Conservation (phyloP, 2,113 vertebrate species). For the Lepus europaeus region DNA sequence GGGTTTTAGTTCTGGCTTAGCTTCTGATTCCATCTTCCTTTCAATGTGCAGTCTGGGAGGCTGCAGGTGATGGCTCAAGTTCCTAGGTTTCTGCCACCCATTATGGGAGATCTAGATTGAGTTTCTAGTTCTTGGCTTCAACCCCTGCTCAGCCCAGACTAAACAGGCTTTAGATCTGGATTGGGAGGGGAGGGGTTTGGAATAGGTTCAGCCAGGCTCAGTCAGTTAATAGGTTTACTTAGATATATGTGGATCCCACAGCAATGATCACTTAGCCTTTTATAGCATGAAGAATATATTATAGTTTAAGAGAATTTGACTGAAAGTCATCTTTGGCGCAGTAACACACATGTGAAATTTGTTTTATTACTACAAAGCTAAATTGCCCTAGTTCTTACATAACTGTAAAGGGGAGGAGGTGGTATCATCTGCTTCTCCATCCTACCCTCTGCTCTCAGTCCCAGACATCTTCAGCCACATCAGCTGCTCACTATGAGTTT, state of each 20-base stretch:
- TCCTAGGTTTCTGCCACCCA: no score
- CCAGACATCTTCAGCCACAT: neutral
- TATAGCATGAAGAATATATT: neutral
- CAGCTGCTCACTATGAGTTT: fast-evolving
- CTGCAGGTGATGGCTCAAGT: no score
- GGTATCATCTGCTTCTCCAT: neutral
- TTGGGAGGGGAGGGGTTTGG: no score
- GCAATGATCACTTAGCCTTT: neutral
- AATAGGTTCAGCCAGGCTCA: neutral
- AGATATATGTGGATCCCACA: neutral
- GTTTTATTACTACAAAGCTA: neutral
- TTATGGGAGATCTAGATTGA: no score
- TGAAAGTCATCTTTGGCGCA: neutral
- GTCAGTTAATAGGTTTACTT: neutral
- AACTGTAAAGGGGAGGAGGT: neutral
- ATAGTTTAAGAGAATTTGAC: neutral
- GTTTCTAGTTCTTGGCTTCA: no score
- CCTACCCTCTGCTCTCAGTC: neutral
- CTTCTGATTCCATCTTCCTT: no score
- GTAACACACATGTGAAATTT: neutral
- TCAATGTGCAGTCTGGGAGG: no score
- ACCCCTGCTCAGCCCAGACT: no score
- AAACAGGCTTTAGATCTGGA: neutral
- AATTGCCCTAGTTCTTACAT: neutral
- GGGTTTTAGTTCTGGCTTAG: no score